Evolutionary conservation across 2,113 vertebrate species (phyloP), one percentile per base, ranked within the genome.

Genomic region (Neolamprologus ventralis): DNA sequence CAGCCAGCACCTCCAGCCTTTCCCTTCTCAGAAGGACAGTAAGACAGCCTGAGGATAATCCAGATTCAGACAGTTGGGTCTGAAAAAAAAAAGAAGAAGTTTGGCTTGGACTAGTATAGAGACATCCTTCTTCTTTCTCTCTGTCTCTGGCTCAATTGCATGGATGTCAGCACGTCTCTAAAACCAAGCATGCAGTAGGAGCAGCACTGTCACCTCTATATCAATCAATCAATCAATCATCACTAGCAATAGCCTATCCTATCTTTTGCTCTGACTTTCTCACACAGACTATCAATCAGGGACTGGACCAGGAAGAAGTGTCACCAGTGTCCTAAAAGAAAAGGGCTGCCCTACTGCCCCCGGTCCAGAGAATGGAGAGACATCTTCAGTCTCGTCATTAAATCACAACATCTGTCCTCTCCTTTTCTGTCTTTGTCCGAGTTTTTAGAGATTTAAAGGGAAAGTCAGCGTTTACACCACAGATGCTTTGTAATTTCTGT

Each of bases 141-240:
- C 83, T 81, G 87, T 84, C 86, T 87, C 88, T 55, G 79, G 87
- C 90, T 92, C 90, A 11, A 86, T 91, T 94, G 95, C 95, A 95
- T 95, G 95, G 90, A 93, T 85, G 81, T 91, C 84, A 53, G 91
- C 92, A 90, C 84, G 73, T 92, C 92, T 90, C 89, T 80, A 68
- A 53, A 93, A 93, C 84, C 85, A 85, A 94, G 95, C 94, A 95
- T 94, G 95, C 94, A 91, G 86, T 90, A 90, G 88, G 92, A 93
- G 90, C 94, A 80, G 89, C 91, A 65, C 87, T 84, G 53, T 90
- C 91, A 84, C 92, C 85, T 92, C 90, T 83, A 12, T 88, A 90
- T 87, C 85, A 83, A 84, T 86, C 84, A 87, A 83, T 81, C 90
- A 92, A 83, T 88, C 91, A 86, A 7, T 60, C 82, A 89, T 93